Evolutionary conservation across 2,113 vertebrate species (phyloP).

Genomic region (Dasyurus viverrinus): DNA sequence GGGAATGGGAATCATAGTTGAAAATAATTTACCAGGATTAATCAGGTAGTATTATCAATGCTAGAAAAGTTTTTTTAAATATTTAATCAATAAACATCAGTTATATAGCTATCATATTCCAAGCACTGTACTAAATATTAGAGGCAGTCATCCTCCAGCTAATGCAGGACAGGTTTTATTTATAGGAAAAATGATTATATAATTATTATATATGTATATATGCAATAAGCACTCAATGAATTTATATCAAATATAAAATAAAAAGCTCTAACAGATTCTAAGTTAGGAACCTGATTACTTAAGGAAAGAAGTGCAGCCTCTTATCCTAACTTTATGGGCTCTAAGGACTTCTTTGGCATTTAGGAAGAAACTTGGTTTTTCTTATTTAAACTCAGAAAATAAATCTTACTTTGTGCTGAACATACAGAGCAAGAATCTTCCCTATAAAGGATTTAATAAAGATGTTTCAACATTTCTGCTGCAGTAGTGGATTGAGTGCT

Average conservation of each 20-base stretch:
- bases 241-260: too few species aligned
- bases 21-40: too few species aligned
- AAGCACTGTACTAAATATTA: too few species aligned
- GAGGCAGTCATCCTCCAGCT: neutral
- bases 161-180: neutral
- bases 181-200: too few species aligned
- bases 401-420: neutral
- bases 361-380: neutral
- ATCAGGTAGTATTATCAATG: too few species aligned
- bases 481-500: neutral
- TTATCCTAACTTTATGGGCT: slow-evolving; percentile 17
- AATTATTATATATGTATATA: too few species aligned
- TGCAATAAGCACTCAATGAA: too few species aligned
- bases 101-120: too few species aligned
- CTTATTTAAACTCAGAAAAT: neutral
- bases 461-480: neutral
- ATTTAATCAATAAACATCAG: too few species aligned
- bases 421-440: neutral
- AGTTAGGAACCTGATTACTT: slow-evolving; percentile 15
- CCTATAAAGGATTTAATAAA: slow-evolving; percentile 1
- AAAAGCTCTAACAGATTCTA: neutral
- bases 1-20: too few species aligned
- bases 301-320: slow-evolving; percentile 27
- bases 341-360: neutral
- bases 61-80: too few species aligned